A percentile compares a stretch with the other conserved stretches of the same genome.
phyloP scores from a whole-genome alignment of 2,797 vertebrate species.

The Hemitrygon akajei region DNA sequence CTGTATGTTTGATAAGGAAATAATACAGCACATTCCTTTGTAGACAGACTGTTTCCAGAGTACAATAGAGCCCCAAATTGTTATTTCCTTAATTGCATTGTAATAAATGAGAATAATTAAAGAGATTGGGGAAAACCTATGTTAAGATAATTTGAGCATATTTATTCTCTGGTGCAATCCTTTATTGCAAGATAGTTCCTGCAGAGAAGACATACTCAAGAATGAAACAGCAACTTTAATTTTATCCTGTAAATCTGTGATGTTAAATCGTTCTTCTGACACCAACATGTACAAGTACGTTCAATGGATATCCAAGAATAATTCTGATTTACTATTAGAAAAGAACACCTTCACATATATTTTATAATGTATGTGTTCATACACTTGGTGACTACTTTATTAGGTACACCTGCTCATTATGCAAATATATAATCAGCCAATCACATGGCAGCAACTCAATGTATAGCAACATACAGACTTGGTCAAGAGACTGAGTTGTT shows the following conservation, averaged over 20 bases:
- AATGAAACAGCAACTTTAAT: background rate
- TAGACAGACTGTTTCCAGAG: background rate
- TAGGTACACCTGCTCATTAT: too few relatives aligned
- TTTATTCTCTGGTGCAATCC: background rate
- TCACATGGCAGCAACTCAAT: too few relatives aligned
- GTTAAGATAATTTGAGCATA: background rate
- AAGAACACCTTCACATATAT: too few relatives aligned
- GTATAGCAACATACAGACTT: too few relatives aligned
- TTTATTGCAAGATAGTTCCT: background rate
- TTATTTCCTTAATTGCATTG: background rate
- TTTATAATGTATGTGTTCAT: too few relatives aligned
- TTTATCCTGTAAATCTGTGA: background rate
- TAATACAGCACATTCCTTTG: conserved; percentile 26
- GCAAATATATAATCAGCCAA: too few relatives aligned
- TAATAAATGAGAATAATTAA: conserved; percentile 30
- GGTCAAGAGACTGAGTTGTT: too few relatives aligned
- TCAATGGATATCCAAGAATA: too few relatives aligned
- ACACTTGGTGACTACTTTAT: too few relatives aligned
- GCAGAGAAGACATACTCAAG: background rate
- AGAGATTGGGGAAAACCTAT: background rate
- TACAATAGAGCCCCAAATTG: conserved; percentile 12
- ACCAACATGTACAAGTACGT: too few relatives aligned
- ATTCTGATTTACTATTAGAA: too few relatives aligned
- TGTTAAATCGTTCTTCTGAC: too few relatives aligned
- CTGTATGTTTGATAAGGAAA: conserved; percentile 10